phyloP scores from a whole-genome alignment of 53 echinoderm and acorn worm species.

The Temnopleurus reevesii region DNA sequence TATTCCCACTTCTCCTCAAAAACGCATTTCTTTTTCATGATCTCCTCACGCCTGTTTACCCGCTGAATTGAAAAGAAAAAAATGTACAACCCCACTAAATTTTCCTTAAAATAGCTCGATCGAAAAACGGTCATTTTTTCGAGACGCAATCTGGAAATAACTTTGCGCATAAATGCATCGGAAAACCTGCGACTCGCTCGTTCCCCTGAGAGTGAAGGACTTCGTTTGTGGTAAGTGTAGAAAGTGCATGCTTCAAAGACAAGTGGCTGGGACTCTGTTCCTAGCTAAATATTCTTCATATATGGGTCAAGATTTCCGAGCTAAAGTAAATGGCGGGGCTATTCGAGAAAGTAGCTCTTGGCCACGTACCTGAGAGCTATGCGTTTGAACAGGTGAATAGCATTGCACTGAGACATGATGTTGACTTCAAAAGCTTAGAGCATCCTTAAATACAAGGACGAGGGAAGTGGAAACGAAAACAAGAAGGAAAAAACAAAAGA shows the following conservation, averaged over 20 bases:
- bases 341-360: neutral
- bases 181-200: neutral
- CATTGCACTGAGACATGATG: too few species aligned
- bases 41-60: conserved; percentile 19
- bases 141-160: neutral
- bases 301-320: conserved; percentile 40
- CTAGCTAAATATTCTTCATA: conserved; percentile 20
- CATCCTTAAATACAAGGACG: too few species aligned
- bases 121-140: conserved; percentile 35
- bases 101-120: conserved; percentile 21
- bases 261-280: conserved; percentile 22
- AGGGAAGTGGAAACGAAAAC: too few species aligned
- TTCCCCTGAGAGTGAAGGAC: neutral
- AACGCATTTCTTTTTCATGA: conserved; percentile 29
- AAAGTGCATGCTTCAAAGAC: neutral
- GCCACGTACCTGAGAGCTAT: neutral
- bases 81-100: conserved; percentile 3
- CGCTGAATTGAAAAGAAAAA: conserved; percentile 22
- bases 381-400: neutral
- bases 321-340: neutral
- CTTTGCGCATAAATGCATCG: neutral
- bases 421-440: too few species aligned
- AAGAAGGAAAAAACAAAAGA: too few species aligned
- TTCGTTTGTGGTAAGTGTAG: neutral
- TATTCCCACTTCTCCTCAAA: neutral